These are phyloP conservation scores for Conus betulinus DNA, from an alignment of 1,140 invertebrate genomes.

Conservation along the genomic window DNA sequence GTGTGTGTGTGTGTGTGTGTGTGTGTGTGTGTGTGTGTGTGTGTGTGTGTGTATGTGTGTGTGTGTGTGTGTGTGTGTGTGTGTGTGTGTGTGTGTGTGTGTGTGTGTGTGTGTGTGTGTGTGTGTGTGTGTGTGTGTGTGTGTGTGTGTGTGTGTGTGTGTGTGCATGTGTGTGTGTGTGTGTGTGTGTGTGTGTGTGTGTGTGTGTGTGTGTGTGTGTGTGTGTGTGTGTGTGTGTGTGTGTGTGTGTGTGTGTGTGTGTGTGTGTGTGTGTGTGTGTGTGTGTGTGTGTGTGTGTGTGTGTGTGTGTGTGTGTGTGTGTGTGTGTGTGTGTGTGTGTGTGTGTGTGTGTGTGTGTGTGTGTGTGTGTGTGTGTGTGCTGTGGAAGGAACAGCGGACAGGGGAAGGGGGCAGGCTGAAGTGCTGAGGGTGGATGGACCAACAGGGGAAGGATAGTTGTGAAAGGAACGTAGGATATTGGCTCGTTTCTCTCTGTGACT, in stretches of 20 bases:
- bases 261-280: too few species aligned
- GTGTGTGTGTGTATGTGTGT: neutral
- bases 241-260: too few species aligned
- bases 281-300: too few species aligned
- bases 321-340: too few species aligned
- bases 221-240: too few species aligned
- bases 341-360: too few species aligned
- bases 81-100: neutral
- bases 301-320: too few species aligned
- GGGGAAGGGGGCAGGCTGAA: neutral
- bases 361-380: too few species aligned
- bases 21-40: neutral
- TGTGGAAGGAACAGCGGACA: neutral
- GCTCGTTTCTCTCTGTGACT: too few species aligned
- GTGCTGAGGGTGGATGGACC: neutral
- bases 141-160: conserved; percentile 8
- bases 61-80: conserved; percentile 15
- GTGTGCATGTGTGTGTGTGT: neutral
- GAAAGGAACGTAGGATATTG: too few species aligned
- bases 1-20: conserved; percentile 14
- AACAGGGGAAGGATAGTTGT: neutral
- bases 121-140: neutral
- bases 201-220: too few species aligned
- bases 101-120: neutral
- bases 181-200: too few species aligned